Evolutionary conservation across 2,797 vertebrate species (phyloP), one percentile per base, ranked within the genome.

Genomic region (Oophaga sylvatica): DNA sequence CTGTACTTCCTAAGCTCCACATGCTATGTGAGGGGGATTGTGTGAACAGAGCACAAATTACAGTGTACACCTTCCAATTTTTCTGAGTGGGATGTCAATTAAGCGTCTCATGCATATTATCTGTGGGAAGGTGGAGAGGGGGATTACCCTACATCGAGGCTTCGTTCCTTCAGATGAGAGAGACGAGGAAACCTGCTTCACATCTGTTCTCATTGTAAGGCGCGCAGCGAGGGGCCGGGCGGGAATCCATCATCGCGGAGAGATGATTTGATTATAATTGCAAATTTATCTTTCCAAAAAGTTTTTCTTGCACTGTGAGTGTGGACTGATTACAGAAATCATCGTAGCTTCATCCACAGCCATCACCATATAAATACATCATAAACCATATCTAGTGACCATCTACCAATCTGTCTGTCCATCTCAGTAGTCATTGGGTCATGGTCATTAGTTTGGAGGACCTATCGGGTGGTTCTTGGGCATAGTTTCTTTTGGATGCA

Each of bases 11-110:
- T n/a, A 82, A 83, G 63, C 84, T 82, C 84, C 71, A 68, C 87
- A 89, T 82, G 87, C 62, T 71, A 86, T 48, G 73, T 86, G 88
- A 82, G 88, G 79, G 84, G 88, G 88, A 77, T 78, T 86, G 88
- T 88, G 87, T 63, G 81, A 84, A 83, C 59, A 62, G 16, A 41
- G 22, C 60, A 86, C 87, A 89, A 86, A 82, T 83, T 89, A 60
- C 80, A 85, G 79, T 2, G 87, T 53, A 62, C 87, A 76, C 87
- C 87, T 89, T 78, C 79, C 87, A 82, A 67, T 67, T 79, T 79
- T 19, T 84, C 45, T 65, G 84, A 82, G 88, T 79, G 29, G 88
- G 88, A 67, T 83, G 88, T 70, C 88, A 89, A 89, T 89, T 83
- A 83, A 63, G 63, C 65, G n/a, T 78, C 84, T 83, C 62, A 60